Conservation (phyloP, 2,797 vertebrate species). For the Eremophila alpestris region DNA sequence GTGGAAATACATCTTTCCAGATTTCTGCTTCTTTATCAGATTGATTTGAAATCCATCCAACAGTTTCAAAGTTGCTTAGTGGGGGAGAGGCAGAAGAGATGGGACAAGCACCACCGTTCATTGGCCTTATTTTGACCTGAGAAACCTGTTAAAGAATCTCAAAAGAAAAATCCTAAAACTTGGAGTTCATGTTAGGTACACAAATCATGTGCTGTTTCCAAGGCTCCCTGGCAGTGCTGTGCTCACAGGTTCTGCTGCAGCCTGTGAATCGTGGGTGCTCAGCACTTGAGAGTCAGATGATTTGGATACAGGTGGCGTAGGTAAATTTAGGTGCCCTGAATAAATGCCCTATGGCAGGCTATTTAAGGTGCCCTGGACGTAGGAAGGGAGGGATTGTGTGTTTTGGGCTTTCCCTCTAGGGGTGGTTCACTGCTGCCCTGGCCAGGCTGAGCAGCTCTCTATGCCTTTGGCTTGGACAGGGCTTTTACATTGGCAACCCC, state of each 20-base stretch:
- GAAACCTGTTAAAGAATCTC: background rate
- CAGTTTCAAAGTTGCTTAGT: background rate
- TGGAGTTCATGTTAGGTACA: background rate
- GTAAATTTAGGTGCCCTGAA: constrained; percentile 59
- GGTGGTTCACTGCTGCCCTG: background rate
- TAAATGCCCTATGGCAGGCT: constrained; percentile 18
- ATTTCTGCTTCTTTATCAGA: constrained; percentile 26
- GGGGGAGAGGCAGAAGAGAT: background rate
- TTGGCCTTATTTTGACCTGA: background rate
- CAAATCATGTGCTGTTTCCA: background rate
- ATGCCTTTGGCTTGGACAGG: background rate
- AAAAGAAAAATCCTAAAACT: background rate
- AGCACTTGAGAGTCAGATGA: constrained; percentile 35
- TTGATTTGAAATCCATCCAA: background rate
- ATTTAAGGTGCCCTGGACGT: background rate
- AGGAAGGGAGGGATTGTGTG: background rate
- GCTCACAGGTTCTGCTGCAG: background rate
- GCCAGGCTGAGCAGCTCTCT: background rate
- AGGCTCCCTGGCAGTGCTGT: background rate
- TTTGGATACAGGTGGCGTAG: constrained; percentile 27
- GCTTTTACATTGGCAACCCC: background rate
- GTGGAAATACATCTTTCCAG: background rate
- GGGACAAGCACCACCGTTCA: background rate
- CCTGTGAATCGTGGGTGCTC: constrained; percentile 4
- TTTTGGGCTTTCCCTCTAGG: background rate